Evolutionary conservation across 2,888 invertebrate species (phyloP).

Genomic region (Heliconius cydno): DNA sequence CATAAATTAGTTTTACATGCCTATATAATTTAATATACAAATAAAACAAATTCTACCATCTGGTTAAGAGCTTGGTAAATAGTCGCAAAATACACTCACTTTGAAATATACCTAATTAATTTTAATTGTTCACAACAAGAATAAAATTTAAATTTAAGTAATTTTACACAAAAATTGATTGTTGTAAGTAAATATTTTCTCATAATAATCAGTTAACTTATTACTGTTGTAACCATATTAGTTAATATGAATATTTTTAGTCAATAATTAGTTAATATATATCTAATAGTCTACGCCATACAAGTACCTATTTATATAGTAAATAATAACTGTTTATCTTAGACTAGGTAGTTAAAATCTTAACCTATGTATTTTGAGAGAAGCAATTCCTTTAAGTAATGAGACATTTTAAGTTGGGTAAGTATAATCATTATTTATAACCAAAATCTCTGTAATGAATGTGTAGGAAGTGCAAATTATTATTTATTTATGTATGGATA

Average conservation of each 20-base stretch:
- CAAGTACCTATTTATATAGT: not conserved
- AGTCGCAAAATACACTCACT: not conserved
- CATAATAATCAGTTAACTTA: not conserved
- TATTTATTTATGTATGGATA: not conserved
- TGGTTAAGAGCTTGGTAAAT: not conserved
- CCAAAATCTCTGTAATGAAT: not conserved
- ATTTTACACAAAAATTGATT: not conserved
- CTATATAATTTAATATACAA: not conserved
- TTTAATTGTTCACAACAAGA: slow-evolving; percentile 6
- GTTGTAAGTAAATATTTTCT: not conserved
- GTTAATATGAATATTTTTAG: not conserved
- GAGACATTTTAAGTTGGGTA: not conserved
- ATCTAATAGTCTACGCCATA: not conserved
- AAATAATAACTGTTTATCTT: not conserved
- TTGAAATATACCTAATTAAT: not conserved
- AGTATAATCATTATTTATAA: not conserved
- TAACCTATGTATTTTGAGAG: not conserved
- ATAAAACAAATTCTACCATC: slow-evolving; percentile 9
- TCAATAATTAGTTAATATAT: not conserved
- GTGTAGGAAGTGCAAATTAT: not conserved
- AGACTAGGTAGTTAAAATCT: not conserved
- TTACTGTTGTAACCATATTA: not conserved
- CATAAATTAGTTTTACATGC: not conserved
- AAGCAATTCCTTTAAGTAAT: not conserved
- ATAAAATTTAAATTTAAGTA: slow-evolving; percentile 7